Percentiles rank a stretch among this genome's conserved stretches.
Conservation (phyloP, 1,140 invertebrate genomes). For the Solenopsis invicta region DNA sequence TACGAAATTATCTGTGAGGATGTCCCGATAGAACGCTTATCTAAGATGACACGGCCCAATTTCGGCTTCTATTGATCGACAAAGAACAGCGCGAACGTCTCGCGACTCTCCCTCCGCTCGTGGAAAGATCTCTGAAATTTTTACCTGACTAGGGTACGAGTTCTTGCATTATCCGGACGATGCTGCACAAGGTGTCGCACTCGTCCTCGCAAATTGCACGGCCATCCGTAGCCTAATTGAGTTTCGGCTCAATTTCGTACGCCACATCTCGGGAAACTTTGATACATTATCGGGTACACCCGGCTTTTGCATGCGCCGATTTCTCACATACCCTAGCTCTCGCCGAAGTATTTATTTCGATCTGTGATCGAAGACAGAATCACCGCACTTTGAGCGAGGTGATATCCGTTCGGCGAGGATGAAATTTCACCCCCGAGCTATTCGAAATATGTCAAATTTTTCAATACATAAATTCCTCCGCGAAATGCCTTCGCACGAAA, state of each 20-base stretch:
- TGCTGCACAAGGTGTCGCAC: conserved; percentile 21
- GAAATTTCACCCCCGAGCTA: not conserved
- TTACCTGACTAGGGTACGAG: not conserved
- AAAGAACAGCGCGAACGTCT: not conserved
- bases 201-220: conserved; percentile 8
- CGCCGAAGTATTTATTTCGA: conserved; percentile 30
- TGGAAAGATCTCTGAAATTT: conserved; percentile 26
- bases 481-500: not conserved
- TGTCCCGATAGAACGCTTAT: conserved; percentile 33
- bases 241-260: conserved; percentile 73
- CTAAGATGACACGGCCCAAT: conserved; percentile 35
- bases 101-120: not conserved
- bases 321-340: not conserved
- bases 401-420: not conserved
- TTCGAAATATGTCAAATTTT: not conserved
- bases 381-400: not conserved
- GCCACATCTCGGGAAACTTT: conserved; percentile 65
- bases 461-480: not conserved
- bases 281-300: conserved; percentile 40
- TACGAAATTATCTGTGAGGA: conserved; percentile 49
- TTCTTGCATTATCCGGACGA: conserved; percentile 14
- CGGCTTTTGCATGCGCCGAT: not conserved
- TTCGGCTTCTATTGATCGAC: conserved; percentile 20
- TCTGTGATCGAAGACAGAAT: not conserved
- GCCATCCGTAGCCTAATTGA: conserved; percentile 64